These are phyloP conservation scores for Polypterus senegalus DNA, from an alignment of 2,113 vertebrate species.

Conservation along the genomic window DNA sequence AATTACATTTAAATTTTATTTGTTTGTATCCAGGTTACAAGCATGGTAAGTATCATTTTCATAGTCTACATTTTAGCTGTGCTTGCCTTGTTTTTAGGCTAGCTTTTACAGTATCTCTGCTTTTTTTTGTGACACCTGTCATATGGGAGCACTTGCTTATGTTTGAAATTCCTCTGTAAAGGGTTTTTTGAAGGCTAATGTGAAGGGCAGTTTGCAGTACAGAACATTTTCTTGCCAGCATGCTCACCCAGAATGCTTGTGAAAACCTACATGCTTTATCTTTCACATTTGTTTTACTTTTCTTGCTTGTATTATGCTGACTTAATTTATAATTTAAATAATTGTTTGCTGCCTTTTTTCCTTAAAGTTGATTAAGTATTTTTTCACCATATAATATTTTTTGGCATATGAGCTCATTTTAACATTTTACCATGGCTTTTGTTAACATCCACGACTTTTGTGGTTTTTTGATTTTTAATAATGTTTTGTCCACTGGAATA, in stretches of 20 bases:
- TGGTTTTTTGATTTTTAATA: too few species aligned
- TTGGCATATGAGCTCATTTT: too few species aligned
- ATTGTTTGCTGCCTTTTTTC: constrained; percentile 4
- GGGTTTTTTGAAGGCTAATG: background rate
- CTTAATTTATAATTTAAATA: background rate
- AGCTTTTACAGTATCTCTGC: constrained; percentile 57
- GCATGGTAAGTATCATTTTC: constrained; percentile 91
- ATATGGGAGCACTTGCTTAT: constrained; percentile 32
- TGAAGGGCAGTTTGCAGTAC: constrained; percentile 16
- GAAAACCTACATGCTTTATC: constrained; percentile 29
- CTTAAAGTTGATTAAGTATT: constrained; percentile 8
- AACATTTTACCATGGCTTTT: too few species aligned
- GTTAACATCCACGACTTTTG: too few species aligned
- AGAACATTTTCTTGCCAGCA: constrained; percentile 45
- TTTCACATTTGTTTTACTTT: constrained; percentile 30
- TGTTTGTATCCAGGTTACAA: constrained; percentile 95
- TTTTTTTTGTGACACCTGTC: constrained; percentile 46
- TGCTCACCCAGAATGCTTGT: constrained; percentile 47
- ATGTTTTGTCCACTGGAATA: too few species aligned
- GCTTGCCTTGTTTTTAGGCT: constrained; percentile 61
- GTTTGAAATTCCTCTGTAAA: constrained; percentile 24
- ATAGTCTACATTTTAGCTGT: constrained; percentile 52
- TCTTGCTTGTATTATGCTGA: constrained; percentile 20
- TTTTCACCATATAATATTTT: too few species aligned
- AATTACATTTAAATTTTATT: constrained; percentile 47